A percentile compares a stretch with the other conserved stretches of the same genome.
Conservation (phyloP, 2,113 vertebrate genomes). For the Polypterus bichir region DNA sequence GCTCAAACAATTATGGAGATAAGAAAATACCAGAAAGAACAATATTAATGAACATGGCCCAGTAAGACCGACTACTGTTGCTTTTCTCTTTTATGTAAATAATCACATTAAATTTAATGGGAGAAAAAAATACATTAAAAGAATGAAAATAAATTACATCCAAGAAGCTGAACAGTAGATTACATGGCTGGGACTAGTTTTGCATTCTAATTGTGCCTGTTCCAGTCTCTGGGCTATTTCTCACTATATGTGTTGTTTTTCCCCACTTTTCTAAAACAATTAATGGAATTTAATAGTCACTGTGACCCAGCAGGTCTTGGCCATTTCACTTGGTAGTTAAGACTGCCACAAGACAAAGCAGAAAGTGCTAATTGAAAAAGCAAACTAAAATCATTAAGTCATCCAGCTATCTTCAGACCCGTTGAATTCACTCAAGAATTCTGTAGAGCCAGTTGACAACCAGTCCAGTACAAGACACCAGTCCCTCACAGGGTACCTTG, state of each 20-base stretch:
- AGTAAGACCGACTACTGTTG: too few species aligned
- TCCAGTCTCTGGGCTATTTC: constrained; percentile 19
- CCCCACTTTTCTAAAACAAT: constrained; percentile 33
- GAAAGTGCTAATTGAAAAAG: constrained; percentile 26
- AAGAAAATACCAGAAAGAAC: not conserved
- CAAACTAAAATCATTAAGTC: constrained; percentile 14
- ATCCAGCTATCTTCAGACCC: constrained; percentile 6
- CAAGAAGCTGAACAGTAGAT: constrained; percentile 12
- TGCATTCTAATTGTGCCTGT: constrained; percentile 6
- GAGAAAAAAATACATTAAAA: too few species aligned
- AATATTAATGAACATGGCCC: too few species aligned
- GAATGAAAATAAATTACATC: too few species aligned
- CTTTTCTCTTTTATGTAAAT: too few species aligned
- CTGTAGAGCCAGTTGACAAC: too few species aligned
- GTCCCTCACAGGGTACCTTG: too few species aligned
- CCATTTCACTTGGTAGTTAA: constrained; percentile 30
- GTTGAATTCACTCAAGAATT: constrained; percentile 11
- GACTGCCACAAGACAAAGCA: constrained; percentile 25
- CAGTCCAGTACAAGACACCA: too few species aligned
- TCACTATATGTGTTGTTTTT: constrained; percentile 20
- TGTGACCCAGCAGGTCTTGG: constrained; percentile 30
- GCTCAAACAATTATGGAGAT: too few species aligned
- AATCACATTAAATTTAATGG: too few species aligned
- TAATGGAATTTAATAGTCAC: constrained; percentile 38
- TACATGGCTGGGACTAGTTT: constrained; percentile 4